Base-by-base conservation (phyloP, 2,797 vertebrate genomes). In the Smutsia temminckii region DNA sequence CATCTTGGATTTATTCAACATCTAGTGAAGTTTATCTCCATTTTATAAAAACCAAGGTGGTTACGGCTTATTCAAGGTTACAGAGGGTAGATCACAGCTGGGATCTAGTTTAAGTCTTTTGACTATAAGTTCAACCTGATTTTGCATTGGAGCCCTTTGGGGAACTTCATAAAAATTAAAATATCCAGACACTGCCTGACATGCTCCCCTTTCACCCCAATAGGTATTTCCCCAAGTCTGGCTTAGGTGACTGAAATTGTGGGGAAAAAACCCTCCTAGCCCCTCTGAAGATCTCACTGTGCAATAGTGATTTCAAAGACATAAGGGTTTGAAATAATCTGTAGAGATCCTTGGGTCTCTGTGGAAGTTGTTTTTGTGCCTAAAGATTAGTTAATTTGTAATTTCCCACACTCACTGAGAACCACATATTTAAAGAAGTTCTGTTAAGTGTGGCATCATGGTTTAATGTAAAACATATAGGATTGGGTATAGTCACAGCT, bases 381-480 rank as follows among this genome's bases (percentile, higher is more conserved):
- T 71, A 55, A 91, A 94, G 23, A 25, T 55, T 85, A 77, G 14
- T 23, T 94, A 68, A 8, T 74, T 74, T 94, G 1, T 83, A 59
- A 63, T 69, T 86, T 78, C 17, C 12, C 29, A 63, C 77, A 23
- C 25, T 89, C 40, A 49, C 6, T 25, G 9, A 87, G 25, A 88
- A 68, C n/a, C 49, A 2, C 71, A 23, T 86, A 29, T 61, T 72
- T 23, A 7, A 77, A 66, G 64, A 37, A 4, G n/a, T 89, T 53
- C 21, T 90, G 8, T 63, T 40, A 79, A 91, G 53, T 3, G 4
- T 16, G 2, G 10, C 13, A 75, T 17, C 79, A 59, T 69, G 27
- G 5, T 84, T 90, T 89, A n/a, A 51, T 23, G 34, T 64, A 92
- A 95, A 93, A 64, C 37, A n/a, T n/a, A 17, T 7, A 94, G 23